A percentile compares a stretch with the other conserved stretches of the same genome.
Conservation (phyloP, 37 sponge, comb jelly and placozoan species). For the Oopsacas minuta region DNA sequence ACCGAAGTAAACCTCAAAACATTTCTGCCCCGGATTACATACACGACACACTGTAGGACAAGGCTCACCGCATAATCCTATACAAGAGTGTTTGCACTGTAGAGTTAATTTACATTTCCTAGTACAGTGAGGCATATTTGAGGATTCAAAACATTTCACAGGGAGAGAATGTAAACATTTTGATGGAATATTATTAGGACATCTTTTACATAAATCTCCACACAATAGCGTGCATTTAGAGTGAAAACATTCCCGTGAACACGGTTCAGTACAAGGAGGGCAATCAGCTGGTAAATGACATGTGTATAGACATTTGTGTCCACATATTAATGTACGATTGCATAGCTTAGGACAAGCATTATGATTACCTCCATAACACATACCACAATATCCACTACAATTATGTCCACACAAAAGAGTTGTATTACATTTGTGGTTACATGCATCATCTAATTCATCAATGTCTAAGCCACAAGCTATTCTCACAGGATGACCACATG, state of each 20-base stretch:
- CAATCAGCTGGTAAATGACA: conserved; percentile 48
- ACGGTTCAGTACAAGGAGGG: conserved; percentile 50
- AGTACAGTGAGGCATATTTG: conserved; percentile 50
- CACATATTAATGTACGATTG: conserved; percentile 54
- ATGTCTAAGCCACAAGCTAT: conserved; percentile 26
- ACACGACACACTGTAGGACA: conserved; percentile 58
- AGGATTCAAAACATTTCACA: conserved; percentile 42
- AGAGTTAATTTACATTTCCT: conserved; percentile 29
- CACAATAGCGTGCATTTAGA: conserved; percentile 54
- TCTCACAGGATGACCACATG: conserved; percentile 38
- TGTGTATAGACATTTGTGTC: conserved; percentile 38
- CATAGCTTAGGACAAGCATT: conserved; percentile 35
- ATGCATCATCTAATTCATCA: conserved; percentile 21
- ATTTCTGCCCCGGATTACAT: conserved; percentile 25
- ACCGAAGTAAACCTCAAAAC: conserved; percentile 65
- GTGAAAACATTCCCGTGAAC: conserved; percentile 55
- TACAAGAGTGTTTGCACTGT: conserved; percentile 59
- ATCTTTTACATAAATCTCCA: conserved; percentile 51
- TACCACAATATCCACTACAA: conserved; percentile 58
- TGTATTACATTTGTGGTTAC: conserved; percentile 31
- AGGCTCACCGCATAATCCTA: conserved; percentile 79
- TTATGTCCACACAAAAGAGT: conserved; percentile 60
- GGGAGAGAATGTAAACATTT: conserved; percentile 50
- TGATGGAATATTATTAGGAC: conserved; percentile 52
- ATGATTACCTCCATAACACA: conserved; percentile 48